Evolutionary conservation across 2,113 vertebrate species (phyloP).

Genomic region (Ciconia boyciana): DNA sequence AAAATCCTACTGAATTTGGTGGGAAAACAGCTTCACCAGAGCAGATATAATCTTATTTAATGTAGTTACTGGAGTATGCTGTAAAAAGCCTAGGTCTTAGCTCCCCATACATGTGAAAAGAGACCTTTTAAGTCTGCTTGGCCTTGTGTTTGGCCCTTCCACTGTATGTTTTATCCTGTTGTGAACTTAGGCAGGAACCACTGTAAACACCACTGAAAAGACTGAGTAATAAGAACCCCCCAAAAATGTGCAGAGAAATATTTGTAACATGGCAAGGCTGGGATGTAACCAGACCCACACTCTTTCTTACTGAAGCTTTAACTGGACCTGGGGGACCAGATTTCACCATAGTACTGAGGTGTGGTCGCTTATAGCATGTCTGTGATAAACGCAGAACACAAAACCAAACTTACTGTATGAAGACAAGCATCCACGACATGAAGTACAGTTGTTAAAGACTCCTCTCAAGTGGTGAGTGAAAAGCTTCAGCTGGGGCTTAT

Average conservation of each 20-base stretch:
- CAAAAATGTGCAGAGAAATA: background rate
- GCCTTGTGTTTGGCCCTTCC: background rate
- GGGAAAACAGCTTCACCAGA: background rate
- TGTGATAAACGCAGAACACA: background rate
- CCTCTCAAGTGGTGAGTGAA: background rate
- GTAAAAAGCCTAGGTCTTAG: background rate
- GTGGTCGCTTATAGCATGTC: background rate
- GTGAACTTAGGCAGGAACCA: background rate
- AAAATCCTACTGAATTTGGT: background rate
- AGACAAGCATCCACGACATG: background rate
- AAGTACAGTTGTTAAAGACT: background rate
- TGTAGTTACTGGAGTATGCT: background rate
- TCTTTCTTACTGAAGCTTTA: background rate
- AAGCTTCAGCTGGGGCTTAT: background rate
- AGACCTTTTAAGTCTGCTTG: background rate
- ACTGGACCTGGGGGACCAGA: background rate
- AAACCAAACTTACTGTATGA: background rate
- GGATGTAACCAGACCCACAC: fast-evolving
- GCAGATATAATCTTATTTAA: background rate
- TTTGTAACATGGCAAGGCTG: background rate
- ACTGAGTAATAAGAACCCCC: background rate
- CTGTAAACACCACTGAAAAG: background rate
- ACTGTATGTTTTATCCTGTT: background rate
- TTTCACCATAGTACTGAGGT: background rate
- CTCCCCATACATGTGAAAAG: background rate